Percentiles rank a stretch among this genome's conserved stretches.
Evolutionary conservation across 2,113 vertebrate species (phyloP).

Genomic region (Hippocampus zosterae): DNA sequence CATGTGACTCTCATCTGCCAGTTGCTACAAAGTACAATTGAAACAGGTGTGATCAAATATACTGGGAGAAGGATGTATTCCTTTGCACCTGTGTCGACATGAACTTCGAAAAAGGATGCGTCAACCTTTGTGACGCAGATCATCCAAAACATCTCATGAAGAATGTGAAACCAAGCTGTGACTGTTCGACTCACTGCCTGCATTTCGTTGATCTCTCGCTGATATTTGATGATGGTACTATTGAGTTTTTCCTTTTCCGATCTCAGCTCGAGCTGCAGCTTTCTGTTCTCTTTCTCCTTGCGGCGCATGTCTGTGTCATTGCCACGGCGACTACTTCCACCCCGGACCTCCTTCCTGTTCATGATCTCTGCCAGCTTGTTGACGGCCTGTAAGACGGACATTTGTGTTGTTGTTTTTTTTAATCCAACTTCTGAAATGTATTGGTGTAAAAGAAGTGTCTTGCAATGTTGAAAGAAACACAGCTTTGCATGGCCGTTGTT

Average conservation of each 20-base stretch:
- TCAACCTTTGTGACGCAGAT: neutral
- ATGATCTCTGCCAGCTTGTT: conserved; percentile 98
- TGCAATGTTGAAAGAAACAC: neutral
- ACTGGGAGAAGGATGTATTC: neutral
- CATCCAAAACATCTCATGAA: neutral
- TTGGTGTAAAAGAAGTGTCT: neutral
- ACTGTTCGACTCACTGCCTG: conserved; percentile 81
- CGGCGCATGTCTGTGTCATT: conserved; percentile 91
- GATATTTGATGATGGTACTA: conserved; percentile 95
- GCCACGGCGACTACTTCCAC: conserved; percentile 83
- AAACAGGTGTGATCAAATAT: neutral
- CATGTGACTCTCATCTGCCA: conserved; percentile 91
- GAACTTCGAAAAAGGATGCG: neutral
- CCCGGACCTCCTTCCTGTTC: conserved; percentile 86
- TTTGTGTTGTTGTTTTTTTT: neutral
- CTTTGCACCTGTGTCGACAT: neutral
- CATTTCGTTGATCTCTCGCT: conserved; percentile 95
- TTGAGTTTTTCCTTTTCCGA: conserved; percentile 95
- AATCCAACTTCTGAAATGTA: neutral
- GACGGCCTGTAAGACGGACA: conserved; percentile 76
- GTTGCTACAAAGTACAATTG: conserved; percentile 76
- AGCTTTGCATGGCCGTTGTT: neutral
- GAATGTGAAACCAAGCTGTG: too few species aligned
- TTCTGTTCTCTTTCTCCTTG: conserved; percentile 97
- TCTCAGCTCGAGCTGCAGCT: conserved; percentile 92